Conservation (phyloP, 30 jellyfish, hydroid and myxozoan genomes). For the Mastigias papua region DNA sequence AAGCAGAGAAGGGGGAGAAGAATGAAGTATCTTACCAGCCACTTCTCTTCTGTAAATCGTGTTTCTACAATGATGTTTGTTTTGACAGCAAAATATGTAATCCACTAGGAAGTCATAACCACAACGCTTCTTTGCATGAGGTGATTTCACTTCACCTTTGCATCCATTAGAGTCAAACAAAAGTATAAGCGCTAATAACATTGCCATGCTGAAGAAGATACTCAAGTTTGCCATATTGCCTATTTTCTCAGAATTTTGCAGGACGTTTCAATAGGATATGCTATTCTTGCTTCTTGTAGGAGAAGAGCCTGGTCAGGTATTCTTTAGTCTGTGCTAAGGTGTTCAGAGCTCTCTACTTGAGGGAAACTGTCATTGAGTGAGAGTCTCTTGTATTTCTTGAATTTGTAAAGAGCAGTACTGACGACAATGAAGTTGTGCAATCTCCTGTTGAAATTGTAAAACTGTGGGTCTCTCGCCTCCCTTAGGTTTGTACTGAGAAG, state of each 20-base stretch:
- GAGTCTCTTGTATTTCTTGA: too few relatives aligned
- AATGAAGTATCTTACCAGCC: conserved; percentile 5
- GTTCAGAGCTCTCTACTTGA: neutral
- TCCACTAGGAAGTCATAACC: conserved; percentile 21
- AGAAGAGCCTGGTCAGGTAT: neutral
- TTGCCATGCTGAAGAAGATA: neutral
- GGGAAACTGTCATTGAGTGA: too few relatives aligned
- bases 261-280: too few relatives aligned
- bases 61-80: neutral
- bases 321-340: neutral
- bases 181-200: neutral
- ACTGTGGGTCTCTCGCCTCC: too few relatives aligned
- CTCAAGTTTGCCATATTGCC: neutral
- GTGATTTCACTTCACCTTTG: conserved; percentile 35
- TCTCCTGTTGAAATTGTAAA: too few relatives aligned
- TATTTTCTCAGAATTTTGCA: neutral
- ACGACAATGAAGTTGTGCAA: too few relatives aligned
- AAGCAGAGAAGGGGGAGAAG: too few relatives aligned
- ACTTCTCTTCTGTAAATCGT: neutral
- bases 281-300: too few relatives aligned
- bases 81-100: conserved; percentile 15
- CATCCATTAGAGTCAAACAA: neutral
- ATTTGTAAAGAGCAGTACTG: too few relatives aligned
- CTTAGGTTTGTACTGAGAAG: too few relatives aligned
- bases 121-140: conserved; percentile 16